Base-by-base conservation (phyloP, 1,140 invertebrate genomes). In the Pogonus chalceus region DNA sequence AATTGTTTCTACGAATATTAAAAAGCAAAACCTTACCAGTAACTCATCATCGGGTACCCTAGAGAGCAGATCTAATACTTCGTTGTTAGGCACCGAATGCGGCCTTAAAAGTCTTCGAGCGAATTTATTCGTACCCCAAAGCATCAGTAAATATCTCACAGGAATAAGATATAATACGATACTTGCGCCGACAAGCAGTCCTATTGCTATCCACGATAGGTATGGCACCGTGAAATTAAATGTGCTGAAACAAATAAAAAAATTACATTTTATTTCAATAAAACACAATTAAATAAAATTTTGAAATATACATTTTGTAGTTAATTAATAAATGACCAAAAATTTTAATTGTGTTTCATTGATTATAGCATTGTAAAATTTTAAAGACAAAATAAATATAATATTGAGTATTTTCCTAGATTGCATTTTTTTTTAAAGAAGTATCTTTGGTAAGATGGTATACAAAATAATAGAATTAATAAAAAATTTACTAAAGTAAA, bases 141-240 rank as follows among this genome's bases (percentile, higher is more conserved):
- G 78, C 76, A 99, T 83, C 14, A 98, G 81, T 14, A 99, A 76
- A 70, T 88, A 94, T 65, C 95, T 79, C 26, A 97, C 69, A 14
- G 95, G 95, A 62, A 99, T 83, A 56, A 87, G 81, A 66, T 97
- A 98, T 2, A 99, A 73, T 2, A 98, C 82, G 31, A 88, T 58
- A 53, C 80, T 79, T 2, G 79, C 85, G n/a, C 81, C 70, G 43
- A 82, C 62, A 1, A 90, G 67, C 51, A 90, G 72, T 9, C 90
- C 70, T 54, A 98, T 87, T 16, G 93, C 91, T 62, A 99, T 74
- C 75, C 87, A 92, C 59, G 93, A 96, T 51, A 99, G 74, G 77
- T 96, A 98, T 49, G 96, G 93, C 56, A 98, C 90, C 24, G 92
- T 93, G 73, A 98, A 98, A 69, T 97, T 96, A 74, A 98, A 93